Evolutionary conservation across 2,888 invertebrate genomes (phyloP).

Genomic region (Diarsia dahlii): DNA sequence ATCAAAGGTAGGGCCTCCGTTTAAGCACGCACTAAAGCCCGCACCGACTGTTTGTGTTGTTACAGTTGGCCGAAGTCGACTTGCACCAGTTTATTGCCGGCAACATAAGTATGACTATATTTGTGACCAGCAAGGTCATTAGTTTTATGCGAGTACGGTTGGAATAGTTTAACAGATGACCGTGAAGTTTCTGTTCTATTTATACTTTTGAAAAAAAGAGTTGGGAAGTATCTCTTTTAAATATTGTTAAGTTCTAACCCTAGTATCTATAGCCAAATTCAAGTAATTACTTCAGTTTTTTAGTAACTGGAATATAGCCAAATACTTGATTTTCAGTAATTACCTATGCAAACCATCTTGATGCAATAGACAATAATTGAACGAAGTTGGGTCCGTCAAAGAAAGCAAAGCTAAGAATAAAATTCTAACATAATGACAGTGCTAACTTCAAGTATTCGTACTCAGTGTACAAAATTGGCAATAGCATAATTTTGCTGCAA

Average conservation of each 20-base stretch:
- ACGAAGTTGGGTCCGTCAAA: too few relatives aligned
- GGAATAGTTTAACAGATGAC: not conserved
- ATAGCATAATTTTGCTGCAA: too few relatives aligned
- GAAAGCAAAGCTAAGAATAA: too few relatives aligned
- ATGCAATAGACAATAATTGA: too few relatives aligned
- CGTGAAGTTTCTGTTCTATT: slow-evolving; percentile 9
- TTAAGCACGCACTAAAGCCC: slow-evolving; percentile 54
- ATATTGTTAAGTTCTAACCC: not conserved
- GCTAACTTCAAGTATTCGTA: too few relatives aligned
- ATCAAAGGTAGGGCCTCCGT: slow-evolving; percentile 42
- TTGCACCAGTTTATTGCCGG: slow-evolving; percentile 69
- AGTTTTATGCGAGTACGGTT: slow-evolving; percentile 26
- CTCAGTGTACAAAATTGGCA: too few relatives aligned
- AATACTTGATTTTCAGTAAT: too few relatives aligned
- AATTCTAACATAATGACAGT: too few relatives aligned
- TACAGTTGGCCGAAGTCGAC: slow-evolving; percentile 72
- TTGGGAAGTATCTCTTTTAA: not conserved
- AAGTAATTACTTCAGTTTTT: too few relatives aligned
- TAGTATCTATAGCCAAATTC: too few relatives aligned
- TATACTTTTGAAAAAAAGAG: not conserved
- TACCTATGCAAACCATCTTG: too few relatives aligned
- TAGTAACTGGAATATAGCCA: too few relatives aligned
- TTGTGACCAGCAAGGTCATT: slow-evolving; percentile 66
- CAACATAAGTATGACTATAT: slow-evolving; percentile 63
- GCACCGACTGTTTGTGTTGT: slow-evolving; percentile 69